Evolutionary conservation across 1,140 invertebrate species (phyloP).

Genomic region (Ylistrum balloti): DNA sequence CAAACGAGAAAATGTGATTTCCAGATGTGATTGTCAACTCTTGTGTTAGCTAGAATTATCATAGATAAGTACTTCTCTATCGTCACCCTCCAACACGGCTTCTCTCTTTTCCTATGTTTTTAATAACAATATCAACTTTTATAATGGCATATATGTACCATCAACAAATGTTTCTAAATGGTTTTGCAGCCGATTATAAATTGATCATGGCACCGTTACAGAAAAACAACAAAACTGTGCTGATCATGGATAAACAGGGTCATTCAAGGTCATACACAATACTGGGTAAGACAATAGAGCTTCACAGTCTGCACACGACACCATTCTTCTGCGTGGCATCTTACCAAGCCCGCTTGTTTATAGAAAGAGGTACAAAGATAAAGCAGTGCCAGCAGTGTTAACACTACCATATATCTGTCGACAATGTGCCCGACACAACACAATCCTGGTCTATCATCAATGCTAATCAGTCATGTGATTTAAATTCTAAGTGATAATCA

Average conservation of each 20-base stretch:
- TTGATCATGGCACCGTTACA: neutral
- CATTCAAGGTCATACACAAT: neutral
- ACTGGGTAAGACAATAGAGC: neutral
- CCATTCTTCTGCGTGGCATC: neutral
- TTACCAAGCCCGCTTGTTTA: slow-evolving; percentile 4
- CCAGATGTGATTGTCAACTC: neutral
- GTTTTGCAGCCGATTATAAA: neutral
- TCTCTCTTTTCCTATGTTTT: neutral
- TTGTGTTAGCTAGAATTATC: neutral
- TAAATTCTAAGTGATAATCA: no score
- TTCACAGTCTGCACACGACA: neutral
- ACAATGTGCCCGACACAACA: neutral
- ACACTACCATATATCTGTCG: neutral
- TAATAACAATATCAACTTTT: neutral
- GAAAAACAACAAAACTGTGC: neutral
- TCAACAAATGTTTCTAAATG: neutral
- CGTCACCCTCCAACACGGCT: neutral
- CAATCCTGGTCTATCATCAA: neutral
- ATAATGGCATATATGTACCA: neutral
- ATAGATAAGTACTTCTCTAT: neutral
- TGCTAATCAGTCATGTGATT: no score
- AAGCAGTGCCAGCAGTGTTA: neutral
- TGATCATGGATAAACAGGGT: neutral
- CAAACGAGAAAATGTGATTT: neutral
- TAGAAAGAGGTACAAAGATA: no score